Evolutionary conservation across 2,797 vertebrate species (phyloP), one percentile per base, ranked within the genome.

Genomic region (Melopsittacus undulatus): DNA sequence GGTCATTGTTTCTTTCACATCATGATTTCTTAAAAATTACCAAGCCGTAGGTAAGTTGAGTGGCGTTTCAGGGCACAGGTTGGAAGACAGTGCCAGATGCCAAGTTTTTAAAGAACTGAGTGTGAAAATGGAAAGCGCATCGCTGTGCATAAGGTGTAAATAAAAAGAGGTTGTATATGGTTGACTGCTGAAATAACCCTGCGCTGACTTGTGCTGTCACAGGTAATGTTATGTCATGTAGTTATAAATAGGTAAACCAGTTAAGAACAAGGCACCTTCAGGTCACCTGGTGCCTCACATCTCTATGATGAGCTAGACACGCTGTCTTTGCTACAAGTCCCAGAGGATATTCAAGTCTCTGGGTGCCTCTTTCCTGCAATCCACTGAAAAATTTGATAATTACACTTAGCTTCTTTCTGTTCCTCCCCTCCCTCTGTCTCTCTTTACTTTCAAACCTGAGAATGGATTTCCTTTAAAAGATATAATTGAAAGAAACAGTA

Each of bases 241-340:
- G 93, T 93, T 93, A 89, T 91, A 96, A 95, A 93, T 89, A 95
- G 90, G 75, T 83, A 94, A 95, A 95, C n/a, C 68, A 77, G 78
- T 89, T 83, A 93, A 87, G 62, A 89, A 61, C 74, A 79, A 94
- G 88, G 68, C 61, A 88, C 63, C 70, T 89, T 90, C 51, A 57
- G 76, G 70, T 94, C 86, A 93, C 52, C 91, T 95, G 67, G 86
- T 94, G 85, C 89, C 77, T 94, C 78, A 57, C 36, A 66, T 94
- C 82, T 86, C 85, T 73, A 0, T 73, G 86, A 86, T 94, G 92
- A 94, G 87, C 74, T 89, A 89, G 89, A 51, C 82, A 5, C 79
- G 15, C 56, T 88, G 59, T 63, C 68, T 92, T 89, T 94, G 61
- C 79, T 62, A 32, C 52, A 88, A 80, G 70, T 86, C 87, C 74